Base-by-base conservation (phyloP, 2,113 vertebrate genomes). In the Pelecanoides urinatrix region DNA sequence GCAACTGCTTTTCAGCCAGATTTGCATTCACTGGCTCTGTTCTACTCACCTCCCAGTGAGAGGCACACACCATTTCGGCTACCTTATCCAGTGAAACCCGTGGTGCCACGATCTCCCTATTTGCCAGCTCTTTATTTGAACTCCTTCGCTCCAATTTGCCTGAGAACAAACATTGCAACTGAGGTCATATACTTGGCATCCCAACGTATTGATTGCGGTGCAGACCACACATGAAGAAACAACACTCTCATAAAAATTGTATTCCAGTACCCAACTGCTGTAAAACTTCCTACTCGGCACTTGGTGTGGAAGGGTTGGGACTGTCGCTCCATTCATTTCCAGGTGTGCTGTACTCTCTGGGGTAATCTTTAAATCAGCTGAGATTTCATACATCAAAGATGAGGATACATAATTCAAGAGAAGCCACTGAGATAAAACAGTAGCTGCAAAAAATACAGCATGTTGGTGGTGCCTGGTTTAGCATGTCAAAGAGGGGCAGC, bases 331-430 rank as follows among this genome's bases (percentile, higher is more conserved):
- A 5, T 75, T 97, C 86, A 53, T 73, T 82, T 96, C 91, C 96
- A 97, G 94, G 89, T 97, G 91, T 66, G 70, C 80, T 87, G 66
- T 95, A 91, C 29, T 94, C 92, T 95, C 94, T 68, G 27, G 89
- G 86, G 92, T 96, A 96, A 96, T 95, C 86, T 95, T 91, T 92
- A 95, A 97, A 97, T 97, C 96, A 96, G 86, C 62, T 91, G 96
- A 97, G 97, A 92, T 94, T 95, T 95, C 94, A 96, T 91, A 96
- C 88, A 94, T 97, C 94, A 94, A 95, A 94, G 84, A 95, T 94
- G 87, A 96, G 92, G 86, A 96, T 97, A 92, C 92, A 97, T 95
- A 96, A 97, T 95, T 97, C 95, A 97, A 86, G 80, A 94, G 76
- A 85, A 94, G 86, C 18, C 70, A 91, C 86, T 38, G 86, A 96